phyloP scores from a whole-genome alignment of 2,113 vertebrate species.

The Ranitomeya variabilis region DNA sequence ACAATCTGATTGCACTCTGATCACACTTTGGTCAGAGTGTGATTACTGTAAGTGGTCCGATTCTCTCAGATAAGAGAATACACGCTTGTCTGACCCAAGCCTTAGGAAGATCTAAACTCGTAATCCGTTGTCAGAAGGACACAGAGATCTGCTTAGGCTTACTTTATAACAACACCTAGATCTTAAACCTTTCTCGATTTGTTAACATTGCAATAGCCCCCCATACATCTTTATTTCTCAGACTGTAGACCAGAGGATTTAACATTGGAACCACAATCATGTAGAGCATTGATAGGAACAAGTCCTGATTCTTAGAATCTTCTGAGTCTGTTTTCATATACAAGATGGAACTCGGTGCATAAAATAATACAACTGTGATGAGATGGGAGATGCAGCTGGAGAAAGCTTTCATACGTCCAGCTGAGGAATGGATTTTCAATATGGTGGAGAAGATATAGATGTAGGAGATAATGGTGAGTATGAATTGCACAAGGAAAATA shows the following conservation, averaged over 20 bases:
- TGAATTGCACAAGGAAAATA: constrained; percentile 56
- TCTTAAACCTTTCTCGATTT: no score
- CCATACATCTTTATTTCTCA: constrained; percentile 28
- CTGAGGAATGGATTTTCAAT: constrained; percentile 55
- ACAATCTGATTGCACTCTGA: no score
- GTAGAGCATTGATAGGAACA: constrained; percentile 52
- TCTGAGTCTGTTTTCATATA: constrained; percentile 59
- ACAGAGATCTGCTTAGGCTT: no score
- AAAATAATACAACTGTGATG: constrained; percentile 60
- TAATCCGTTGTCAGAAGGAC: no score
- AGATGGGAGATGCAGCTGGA: constrained; percentile 66
- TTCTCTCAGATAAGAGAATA: no score
- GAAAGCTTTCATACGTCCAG: constrained; percentile 63
- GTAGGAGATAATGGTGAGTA: constrained; percentile 60
- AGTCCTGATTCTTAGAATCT: constrained; percentile 59
- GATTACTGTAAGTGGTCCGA: no score
- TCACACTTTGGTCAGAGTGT: no score
- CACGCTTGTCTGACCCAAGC: no score
- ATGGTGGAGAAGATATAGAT: constrained; percentile 58
- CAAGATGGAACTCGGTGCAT: constrained; percentile 59
- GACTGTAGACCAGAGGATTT: constrained; percentile 24
- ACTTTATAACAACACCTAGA: no score
- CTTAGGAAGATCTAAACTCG: no score
- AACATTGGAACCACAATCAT: constrained; percentile 31
- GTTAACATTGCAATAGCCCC: background rate